A percentile compares a stretch with the other conserved stretches of the same genome.
These are phyloP conservation scores for Panzeria rudis DNA, from an alignment of 2,888 invertebrate genomes.

Conservation along the genomic window DNA sequence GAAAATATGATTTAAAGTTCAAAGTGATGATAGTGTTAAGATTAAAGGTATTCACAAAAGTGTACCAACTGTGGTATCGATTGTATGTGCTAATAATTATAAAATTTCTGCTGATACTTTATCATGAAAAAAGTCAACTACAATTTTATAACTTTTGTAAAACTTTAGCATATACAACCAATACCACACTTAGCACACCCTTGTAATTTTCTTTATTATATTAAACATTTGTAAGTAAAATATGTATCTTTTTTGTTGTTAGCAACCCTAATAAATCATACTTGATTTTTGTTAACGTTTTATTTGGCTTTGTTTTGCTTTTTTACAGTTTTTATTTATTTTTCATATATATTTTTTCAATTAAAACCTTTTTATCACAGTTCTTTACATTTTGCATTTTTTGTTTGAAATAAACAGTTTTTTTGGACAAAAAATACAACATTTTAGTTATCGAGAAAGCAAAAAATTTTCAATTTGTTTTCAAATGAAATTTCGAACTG, in stretches of 20 bases:
- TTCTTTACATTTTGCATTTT: slow-evolving; percentile 74
- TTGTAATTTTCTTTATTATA: not conserved
- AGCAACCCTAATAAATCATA: not conserved
- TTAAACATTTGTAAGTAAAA: too few relatives aligned
- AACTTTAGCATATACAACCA: too few relatives aligned
- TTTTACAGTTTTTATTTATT: slow-evolving; percentile 51
- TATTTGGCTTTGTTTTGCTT: not conserved
- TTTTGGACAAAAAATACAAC: slow-evolving; percentile 69
- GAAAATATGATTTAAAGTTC: not conserved
- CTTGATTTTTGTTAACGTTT: not conserved
- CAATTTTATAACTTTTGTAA: not conserved
- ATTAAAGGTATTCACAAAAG: not conserved
- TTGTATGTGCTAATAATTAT: not conserved
- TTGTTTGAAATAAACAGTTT: slow-evolving; percentile 54
- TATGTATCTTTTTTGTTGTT: too few relatives aligned
- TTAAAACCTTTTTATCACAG: slow-evolving; percentile 74
- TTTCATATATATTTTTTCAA: slow-evolving; percentile 20
- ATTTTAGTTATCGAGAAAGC: slow-evolving; percentile 68
- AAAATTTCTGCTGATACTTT: not conserved
- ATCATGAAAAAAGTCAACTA: not conserved
- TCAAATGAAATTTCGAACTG: slow-evolving; percentile 75
- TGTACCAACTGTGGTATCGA: not conserved
- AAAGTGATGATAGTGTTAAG: too few relatives aligned
- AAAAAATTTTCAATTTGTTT: slow-evolving; percentile 69
- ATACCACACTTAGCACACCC: not conserved